Conservation (phyloP, 2,797 vertebrate species). For the Amblyraja radiata region DNA sequence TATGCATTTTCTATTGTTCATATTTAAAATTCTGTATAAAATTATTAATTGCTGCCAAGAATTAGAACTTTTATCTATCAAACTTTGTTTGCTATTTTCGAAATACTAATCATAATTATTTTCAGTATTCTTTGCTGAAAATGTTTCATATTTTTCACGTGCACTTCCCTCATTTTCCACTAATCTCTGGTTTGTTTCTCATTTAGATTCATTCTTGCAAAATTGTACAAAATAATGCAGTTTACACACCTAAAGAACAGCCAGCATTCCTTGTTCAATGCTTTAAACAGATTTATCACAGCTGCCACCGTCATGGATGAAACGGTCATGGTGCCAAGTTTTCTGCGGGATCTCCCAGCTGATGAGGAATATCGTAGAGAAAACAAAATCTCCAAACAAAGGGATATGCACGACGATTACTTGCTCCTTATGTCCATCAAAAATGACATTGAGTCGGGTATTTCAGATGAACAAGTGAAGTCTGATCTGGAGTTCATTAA, state of each 20-base stretch:
- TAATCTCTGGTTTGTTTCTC: not conserved
- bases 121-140: not conserved
- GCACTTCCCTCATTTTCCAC: not conserved
- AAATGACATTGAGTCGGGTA: constrained; percentile 73
- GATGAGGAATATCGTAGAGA: constrained; percentile 50
- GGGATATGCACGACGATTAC: constrained; percentile 74
- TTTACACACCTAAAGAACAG: constrained; percentile 57
- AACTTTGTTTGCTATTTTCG: not conserved
- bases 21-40: not conserved
- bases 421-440: constrained; percentile 70
- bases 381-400: constrained; percentile 60
- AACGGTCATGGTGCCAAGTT: constrained; percentile 71
- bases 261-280: constrained; percentile 68
- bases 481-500: constrained; percentile 61
- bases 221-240: constrained; percentile 59
- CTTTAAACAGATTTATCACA: constrained; percentile 72
- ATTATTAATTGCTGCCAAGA: not conserved
- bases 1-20: constrained; percentile 4
- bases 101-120: not conserved
- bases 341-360: constrained; percentile 64
- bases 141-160: not conserved
- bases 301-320: constrained; percentile 75
- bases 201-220: not conserved
- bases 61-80: not conserved
- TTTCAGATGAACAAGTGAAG: constrained; percentile 61